Base-by-base conservation (phyloP, 2,888 invertebrate species). In the Tetropium fuscum region DNA sequence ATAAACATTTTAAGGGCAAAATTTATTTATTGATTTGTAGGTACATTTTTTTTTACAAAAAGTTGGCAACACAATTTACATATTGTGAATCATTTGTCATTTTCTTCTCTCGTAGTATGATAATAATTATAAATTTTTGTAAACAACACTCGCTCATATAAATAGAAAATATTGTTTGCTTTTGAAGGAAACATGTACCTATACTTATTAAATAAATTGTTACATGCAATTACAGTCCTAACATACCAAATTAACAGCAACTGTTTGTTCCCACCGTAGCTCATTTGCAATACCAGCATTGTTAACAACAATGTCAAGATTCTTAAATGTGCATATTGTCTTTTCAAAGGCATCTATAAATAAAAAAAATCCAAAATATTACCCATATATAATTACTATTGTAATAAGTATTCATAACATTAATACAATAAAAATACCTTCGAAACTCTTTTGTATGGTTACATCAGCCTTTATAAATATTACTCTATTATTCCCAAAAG, bases 251-350 rank as follows among this genome's bases (percentile, higher is more conserved):
- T 73, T 73, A 27, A 70, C 40, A 13, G 55, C 60, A 11, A 73
- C 47, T 11, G 55, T 60, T 45, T 45, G 54, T 48, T 63, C 62
- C 65, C 66, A 71, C 34, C 58, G 32, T 6, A 49, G 13, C 55
- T 73, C 72, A 13, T 71, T 36, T 2, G 58, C 18, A 7, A 69
- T 65, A 38, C 68, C 70, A 18, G 69, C 68, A 54, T 68, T 70
- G 36, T 70, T 67, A 43, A 70, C 58, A n/a, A 70, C 66, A 44
- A 73, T 67, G 53, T 72, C 72, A 6, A 71, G 44, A 47, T 70
- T 63, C 2, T 60, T 57, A 53, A 60, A 68, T 40, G 18, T 53
- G 11, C 62, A 30, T 10, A 68, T 48, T 10, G 68, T 65, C 58
- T 45, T 56, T 10, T 63, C 64, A 56, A 70, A 70, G 20, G 66